Conservation (phyloP, 1,140 invertebrate species). For the Dreissena rostriformis region DNA sequence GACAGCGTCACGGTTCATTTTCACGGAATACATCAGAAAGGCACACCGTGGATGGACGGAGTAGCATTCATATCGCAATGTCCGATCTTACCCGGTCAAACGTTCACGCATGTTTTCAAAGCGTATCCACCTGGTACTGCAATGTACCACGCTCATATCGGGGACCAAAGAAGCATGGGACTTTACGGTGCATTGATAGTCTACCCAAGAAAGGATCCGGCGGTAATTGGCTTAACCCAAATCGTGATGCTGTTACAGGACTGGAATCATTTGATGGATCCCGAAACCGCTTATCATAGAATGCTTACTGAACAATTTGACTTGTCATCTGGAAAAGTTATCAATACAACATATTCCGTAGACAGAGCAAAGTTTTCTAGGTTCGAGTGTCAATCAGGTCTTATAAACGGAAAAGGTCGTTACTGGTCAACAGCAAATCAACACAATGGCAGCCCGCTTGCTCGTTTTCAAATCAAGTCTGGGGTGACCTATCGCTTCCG, state of each 20-base stretch:
- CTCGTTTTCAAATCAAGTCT: constrained; percentile 36
- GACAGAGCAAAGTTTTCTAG: constrained; percentile 52
- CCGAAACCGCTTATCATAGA: constrained; percentile 54
- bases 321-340: constrained; percentile 1
- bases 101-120: constrained; percentile 88
- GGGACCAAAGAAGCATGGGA: constrained; percentile 66
- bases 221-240: constrained; percentile 45
- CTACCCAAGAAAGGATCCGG: not conserved
- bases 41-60: constrained; percentile 93
- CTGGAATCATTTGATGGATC: constrained; percentile 67
- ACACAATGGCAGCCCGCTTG: constrained; percentile 65
- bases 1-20: constrained; percentile 86
- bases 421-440: constrained; percentile 35
- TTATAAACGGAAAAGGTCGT: constrained; percentile 73
- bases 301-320: constrained; percentile 58
- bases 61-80: constrained; percentile 95
- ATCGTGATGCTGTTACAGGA: constrained; percentile 54
- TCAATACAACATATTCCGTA: constrained; percentile 23
- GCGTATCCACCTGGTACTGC: constrained; percentile 67
- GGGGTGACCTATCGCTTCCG: constrained; percentile 27
- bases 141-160: constrained; percentile 75
- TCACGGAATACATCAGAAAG: constrained; percentile 91
- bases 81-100: constrained; percentile 91
- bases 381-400: constrained; percentile 63
- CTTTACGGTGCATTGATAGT: constrained; percentile 66